These are phyloP conservation scores for Erythrolamprus reginae DNA, from an alignment of 2,113 vertebrate genomes.

Conservation along the genomic window DNA sequence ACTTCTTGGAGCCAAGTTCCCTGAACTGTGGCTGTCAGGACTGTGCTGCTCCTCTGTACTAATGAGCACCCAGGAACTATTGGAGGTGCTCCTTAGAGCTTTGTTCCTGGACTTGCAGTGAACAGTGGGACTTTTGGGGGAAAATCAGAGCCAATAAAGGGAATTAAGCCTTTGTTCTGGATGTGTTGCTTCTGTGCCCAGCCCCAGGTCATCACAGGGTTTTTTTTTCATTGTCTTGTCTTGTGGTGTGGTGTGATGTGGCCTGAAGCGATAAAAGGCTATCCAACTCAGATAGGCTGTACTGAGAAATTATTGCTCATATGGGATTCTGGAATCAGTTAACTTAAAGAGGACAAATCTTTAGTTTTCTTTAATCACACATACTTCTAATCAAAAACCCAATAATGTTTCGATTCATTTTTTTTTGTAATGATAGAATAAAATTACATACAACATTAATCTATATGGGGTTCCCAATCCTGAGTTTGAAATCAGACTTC, in stretches of 20 bases:
- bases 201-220: neutral
- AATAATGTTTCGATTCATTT: conserved; percentile 21
- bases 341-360: neutral
- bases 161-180: no score
- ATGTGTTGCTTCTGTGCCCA: no score
- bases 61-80: no score
- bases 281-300: neutral
- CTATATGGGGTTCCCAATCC: conserved; percentile 35
- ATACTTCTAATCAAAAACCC: conserved; percentile 13
- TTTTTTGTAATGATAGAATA: conserved; percentile 29
- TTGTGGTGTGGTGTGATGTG: neutral
- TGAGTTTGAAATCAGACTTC: conserved; percentile 44
- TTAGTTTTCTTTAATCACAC: neutral
- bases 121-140: no score
- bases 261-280: neutral
- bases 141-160: no score
- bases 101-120: no score
- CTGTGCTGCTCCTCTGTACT: no score
- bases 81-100: no score
- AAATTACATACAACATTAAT: conserved; percentile 33
- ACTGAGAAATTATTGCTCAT: neutral
- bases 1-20: no score
- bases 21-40: no score
- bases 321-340: neutral
- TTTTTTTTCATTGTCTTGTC: neutral